Evolutionary conservation across 1,140 invertebrate species (phyloP).

Genomic region (Pseudoatta argentina): DNA sequence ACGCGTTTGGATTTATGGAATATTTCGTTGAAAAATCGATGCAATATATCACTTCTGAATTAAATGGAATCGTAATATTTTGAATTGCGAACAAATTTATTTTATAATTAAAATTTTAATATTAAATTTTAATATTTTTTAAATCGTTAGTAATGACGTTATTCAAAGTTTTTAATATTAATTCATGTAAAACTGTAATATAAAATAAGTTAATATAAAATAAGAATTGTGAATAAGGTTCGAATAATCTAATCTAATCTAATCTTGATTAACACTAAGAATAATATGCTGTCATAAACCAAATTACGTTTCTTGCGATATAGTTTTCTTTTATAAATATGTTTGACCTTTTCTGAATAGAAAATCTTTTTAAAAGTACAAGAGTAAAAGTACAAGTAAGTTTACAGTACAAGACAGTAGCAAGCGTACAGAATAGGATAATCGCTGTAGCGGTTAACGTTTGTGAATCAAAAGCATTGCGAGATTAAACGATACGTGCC

Average conservation of each 20-base stretch:
- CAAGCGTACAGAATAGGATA: constrained; percentile 32
- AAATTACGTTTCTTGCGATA: neutral
- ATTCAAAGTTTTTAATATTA: neutral
- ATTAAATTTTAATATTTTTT: neutral
- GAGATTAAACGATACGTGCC: constrained; percentile 36
- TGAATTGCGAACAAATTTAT: neutral
- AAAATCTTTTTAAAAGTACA: neutral
- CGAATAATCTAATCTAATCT: constrained; percentile 12
- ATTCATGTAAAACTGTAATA: neutral
- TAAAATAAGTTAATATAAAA: neutral
- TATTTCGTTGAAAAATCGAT: neutral
- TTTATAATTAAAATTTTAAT: neutral
- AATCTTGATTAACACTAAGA: neutral
- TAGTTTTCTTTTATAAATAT: neutral
- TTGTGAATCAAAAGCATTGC: constrained; percentile 44
- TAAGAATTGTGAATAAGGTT: neutral
- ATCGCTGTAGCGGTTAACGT: constrained; percentile 31
- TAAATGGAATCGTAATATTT: constrained; percentile 3
- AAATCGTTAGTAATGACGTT: neutral
- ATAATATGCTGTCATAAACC: neutral
- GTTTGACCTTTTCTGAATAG: neutral
- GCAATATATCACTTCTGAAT: neutral
- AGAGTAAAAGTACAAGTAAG: neutral
- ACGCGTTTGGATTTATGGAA: neutral
- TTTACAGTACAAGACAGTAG: neutral